Evolutionary conservation across 2,888 invertebrate genomes (phyloP), one percentile per base, ranked within the genome.

Genomic region (Hermodice carunculata): DNA sequence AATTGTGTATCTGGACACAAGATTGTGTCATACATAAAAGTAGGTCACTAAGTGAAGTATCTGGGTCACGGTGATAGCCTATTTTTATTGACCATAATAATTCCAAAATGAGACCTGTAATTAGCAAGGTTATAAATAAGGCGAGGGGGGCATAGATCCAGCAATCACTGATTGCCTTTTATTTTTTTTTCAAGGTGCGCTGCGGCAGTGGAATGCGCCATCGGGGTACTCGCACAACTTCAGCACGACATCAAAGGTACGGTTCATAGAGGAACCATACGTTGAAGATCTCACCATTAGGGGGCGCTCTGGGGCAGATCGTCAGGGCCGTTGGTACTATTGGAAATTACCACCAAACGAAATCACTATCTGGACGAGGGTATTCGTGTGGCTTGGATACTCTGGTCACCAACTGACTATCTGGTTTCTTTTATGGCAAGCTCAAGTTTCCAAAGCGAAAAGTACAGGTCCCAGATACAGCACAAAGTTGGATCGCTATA

Each of bases 401-500:
- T 19, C 34, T 6, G 2, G 26, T 17, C 56, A 56, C 56, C 56
- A 56, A 31, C 29, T 56, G 6, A 28, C 43, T 8, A 24, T 42
- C 24, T 56, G 56, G 56, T 17, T 42, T 5, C 19, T 56, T 43
- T 42, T 56, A 28, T 56, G 43, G 29, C 40, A 42, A 3, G 56
- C 56, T 5, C 56, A 56, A n/a, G 24, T 56, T 1, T 29, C 40
- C 56, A 56, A 56, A 43, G 28, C 43, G 4, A 3, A 8, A 11
- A 34, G 28, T 3, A 14, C 56, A 1, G 56, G 43, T 17, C 24
- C 56, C 56, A 56, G 43, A 29, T 56, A 56, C 43, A 2, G 5
- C 17, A 56, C 56, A 14, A 56, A 31, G 17, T 28, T 42, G 26
- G 43, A 56, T 26, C 40, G 43, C 32, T 70, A 49, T 43, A 72